Base-by-base conservation (phyloP, 1,140 invertebrate genomes). In the Leptinotarsa texana region DNA sequence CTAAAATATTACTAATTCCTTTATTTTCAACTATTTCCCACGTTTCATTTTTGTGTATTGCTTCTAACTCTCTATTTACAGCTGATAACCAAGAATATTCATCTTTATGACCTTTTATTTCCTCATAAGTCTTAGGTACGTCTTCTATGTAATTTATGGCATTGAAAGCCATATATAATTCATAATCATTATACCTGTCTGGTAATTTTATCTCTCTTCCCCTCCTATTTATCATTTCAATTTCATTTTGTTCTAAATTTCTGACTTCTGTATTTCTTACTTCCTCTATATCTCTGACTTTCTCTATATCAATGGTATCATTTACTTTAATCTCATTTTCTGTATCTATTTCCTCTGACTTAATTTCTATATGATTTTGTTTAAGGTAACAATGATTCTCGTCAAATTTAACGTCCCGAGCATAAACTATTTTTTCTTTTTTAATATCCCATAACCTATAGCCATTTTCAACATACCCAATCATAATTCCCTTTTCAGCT, bases 41-140 rank as follows among this genome's bases (percentile, higher is more conserved):
- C 22, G 83, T 86, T 79, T 87, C 85, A 74, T 85, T 82, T 13
- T 78, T 67, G n/a, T 82, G 77, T n/a, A 22, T 83, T 70, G 81
- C 73, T 8, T 81, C 47, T 15, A 86, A 78, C 80, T 87, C 84
- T 42, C 81, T 81, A 11, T 82, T 42, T 71, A 86, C 86, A 27
- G 27, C 27, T 27, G 27, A 27, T 27, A 27, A 27, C 86, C 87
- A 87, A 47, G 76, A 51, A 18, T 79, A 22, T 57, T 63, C 33
- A 70, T 86, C 82, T 65, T 27, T n/a, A 72, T 61, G 70, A 63
- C 51, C 72, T 22, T 86, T 61, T 51, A 86, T 84, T 75, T 87
- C 83, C 63, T 78, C 66, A 73, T 69, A 76, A 77, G 57, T 76
- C 73, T 72, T 70, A 18, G 78, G 79, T 65, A 74, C 61, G 49